Evolutionary conservation across 2,888 invertebrate genomes (phyloP), one percentile per base, ranked within the genome.

Genomic region (Biston betularia): DNA sequence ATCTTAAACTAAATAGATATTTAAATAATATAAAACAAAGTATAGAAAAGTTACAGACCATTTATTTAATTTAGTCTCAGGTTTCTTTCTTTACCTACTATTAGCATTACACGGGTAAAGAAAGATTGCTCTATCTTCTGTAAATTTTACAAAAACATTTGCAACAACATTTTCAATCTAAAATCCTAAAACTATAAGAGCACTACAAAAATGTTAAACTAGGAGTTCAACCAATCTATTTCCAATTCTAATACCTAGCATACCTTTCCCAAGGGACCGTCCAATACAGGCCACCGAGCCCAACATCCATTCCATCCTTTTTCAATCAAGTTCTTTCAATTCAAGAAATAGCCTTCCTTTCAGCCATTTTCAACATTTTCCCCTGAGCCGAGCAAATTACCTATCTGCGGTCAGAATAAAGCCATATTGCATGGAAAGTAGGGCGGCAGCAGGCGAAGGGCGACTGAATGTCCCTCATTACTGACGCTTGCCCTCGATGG

Each of bases 401-500:
- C 71, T 63, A 65, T 62, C 70, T 75, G 75, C 73, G 72, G 70
- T 59, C 70, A 74, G 76, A 76, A 80, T 76, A 77, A 67, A 79
- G 76, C 75, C 75, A 73, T 80, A 77, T 77, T 77, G 75, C 72
- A 77, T 71, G 69, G 72, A 79, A 82, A 79, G 75, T 80, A 79
- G 81, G 79, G 68, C 79, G 74, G 50, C 50, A 63, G 73, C 35
- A 48, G 48, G 61, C 54, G 55, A 44, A 71, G 75, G 77, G 75
- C 72, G 69, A 69, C 72, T 76, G 68, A 69, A 73, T 75, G 77
- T 62, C 78, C 72, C 79, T 83, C 79, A 79, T 82, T 81, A 82
- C 74, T 52, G 64, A 59, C 62, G 70, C 67, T 56, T 59, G 65
- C 65, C 71, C 72, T 11, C 70, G 70, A 68, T 70, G 67, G 72